Conservation (phyloP, 2,113 vertebrate species). For the Brachypodius melanocephalos region DNA sequence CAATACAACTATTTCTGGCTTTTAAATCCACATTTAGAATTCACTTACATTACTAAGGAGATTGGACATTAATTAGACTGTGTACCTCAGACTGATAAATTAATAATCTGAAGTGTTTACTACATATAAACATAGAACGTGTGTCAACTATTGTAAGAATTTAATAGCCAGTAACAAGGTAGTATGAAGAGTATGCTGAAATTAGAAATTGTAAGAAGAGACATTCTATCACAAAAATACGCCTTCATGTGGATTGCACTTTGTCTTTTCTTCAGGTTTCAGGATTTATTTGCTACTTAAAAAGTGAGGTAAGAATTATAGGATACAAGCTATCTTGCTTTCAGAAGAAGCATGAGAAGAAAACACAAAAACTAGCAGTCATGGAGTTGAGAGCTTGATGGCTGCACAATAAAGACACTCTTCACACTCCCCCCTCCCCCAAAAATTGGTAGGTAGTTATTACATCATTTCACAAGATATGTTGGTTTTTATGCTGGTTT, state of each 20-base stretch:
- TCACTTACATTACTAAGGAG: background rate
- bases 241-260: background rate
- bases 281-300: background rate
- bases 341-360: background rate
- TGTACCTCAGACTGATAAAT: background rate
- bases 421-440: fast-evolving
- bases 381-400: background rate
- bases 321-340: background rate
- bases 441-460: background rate
- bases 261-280: background rate
- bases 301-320: background rate
- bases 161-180: background rate
- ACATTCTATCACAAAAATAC: background rate
- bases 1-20: background rate
- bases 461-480: background rate
- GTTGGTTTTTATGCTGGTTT: background rate
- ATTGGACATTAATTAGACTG: background rate
- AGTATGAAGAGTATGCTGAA: background rate
- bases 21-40: background rate
- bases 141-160: background rate
- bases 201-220: background rate
- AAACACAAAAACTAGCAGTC: background rate
- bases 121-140: background rate
- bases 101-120: background rate
- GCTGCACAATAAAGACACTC: background rate